Percentiles rank a stretch among this genome's conserved stretches.
These are phyloP conservation scores for Zootoca vivipara DNA, from an alignment of 2,113 vertebrate species.

Conservation along the genomic window DNA sequence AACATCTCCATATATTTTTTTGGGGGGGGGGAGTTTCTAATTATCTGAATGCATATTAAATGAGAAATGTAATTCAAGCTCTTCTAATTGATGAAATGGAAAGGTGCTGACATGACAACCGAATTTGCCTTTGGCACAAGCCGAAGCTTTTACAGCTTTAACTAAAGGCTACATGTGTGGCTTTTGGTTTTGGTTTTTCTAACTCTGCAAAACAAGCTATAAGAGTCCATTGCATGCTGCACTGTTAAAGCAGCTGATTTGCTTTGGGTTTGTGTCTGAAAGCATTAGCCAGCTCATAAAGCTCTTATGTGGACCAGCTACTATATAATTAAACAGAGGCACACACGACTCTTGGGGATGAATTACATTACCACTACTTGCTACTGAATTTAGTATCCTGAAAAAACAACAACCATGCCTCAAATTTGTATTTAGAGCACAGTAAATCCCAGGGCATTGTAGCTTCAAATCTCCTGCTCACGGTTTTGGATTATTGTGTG, in stretches of 20 bases:
- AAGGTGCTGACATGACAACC: neutral
- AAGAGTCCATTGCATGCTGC: neutral
- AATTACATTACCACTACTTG: neutral
- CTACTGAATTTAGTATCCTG: neutral
- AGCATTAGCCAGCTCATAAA: neutral
- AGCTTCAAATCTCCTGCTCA: neutral
- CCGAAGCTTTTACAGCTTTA: neutral
- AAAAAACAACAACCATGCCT: neutral
- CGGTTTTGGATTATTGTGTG: neutral
- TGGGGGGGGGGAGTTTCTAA: neutral
- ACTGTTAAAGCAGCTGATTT: neutral
- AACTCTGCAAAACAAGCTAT: neutral
- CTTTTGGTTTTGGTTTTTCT: neutral
- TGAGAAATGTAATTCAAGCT: neutral
- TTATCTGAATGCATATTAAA: neutral
- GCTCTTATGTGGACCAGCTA: neutral
- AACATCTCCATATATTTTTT: neutral
- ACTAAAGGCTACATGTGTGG: neutral
- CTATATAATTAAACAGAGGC: neutral
- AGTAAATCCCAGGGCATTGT: neutral
- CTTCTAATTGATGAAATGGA: neutral
- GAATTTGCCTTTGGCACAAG: neutral
- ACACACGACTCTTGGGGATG: too few relatives aligned
- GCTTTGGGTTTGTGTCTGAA: neutral
- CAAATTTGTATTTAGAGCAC: neutral